Conservation (phyloP, 2,797 vertebrate species). For the Pseudocheirus occidentalis region DNA sequence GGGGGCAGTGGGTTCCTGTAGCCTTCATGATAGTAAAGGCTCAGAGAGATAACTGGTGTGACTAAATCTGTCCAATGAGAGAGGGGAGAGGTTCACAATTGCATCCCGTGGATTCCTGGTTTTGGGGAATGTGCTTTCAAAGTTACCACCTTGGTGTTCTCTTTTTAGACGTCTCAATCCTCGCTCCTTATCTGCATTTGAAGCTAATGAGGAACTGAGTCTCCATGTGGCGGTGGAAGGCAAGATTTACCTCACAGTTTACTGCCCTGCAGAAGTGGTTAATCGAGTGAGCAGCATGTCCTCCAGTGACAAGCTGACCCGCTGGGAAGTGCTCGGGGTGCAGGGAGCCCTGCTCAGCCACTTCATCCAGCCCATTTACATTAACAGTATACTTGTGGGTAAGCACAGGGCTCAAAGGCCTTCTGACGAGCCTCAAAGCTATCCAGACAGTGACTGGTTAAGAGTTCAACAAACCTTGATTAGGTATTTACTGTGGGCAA, state of each 20-base stretch:
- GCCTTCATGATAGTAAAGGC: background rate
- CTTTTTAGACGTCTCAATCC: slow-evolving; percentile 89
- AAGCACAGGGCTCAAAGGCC: slow-evolving; percentile 72
- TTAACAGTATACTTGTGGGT: slow-evolving; percentile 92
- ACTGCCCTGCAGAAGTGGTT: slow-evolving; percentile 83
- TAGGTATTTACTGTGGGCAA: background rate
- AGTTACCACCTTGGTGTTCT: slow-evolving; percentile 16
- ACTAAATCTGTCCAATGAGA: background rate
- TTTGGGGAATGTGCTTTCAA: slow-evolving; percentile 42
- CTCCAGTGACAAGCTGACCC: slow-evolving; percentile 92
- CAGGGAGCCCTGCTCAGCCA: slow-evolving; percentile 96
- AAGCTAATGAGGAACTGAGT: slow-evolving; percentile 90
- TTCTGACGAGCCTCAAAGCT: background rate
- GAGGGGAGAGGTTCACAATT: background rate
- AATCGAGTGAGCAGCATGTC: slow-evolving; percentile 92
- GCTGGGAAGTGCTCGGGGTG: slow-evolving; percentile 95
- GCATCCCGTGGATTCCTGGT: slow-evolving; percentile 30
- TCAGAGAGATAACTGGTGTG: background rate
- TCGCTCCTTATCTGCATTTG: slow-evolving; percentile 89
- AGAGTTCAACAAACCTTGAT: no score
- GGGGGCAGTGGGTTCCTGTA: background rate
- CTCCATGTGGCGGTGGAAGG: slow-evolving; percentile 93
- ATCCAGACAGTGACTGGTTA: background rate
- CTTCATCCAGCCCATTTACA: slow-evolving; percentile 94
- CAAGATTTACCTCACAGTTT: slow-evolving; percentile 91